Evolutionary conservation across 2,797 vertebrate species (phyloP).

Genomic region (Hozukius guyotensis): DNA sequence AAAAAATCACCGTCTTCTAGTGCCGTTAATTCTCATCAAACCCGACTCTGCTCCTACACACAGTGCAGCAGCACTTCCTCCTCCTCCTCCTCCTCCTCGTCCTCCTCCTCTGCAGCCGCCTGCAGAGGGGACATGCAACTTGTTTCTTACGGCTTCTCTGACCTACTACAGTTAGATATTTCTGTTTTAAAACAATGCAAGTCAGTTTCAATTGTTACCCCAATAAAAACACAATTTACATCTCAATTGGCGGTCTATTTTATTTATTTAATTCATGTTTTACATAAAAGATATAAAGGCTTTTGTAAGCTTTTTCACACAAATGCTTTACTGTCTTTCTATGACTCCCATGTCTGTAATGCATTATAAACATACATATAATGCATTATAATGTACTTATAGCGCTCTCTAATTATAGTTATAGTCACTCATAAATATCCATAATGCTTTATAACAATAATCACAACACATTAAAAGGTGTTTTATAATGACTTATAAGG

Average conservation of each 20-base stretch:
- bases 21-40: conserved; percentile 78
- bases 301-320: neutral
- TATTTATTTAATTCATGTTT: neutral
- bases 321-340: neutral
- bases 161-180: neutral
- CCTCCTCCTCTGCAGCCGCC: neutral
- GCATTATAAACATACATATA: neutral
- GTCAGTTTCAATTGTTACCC: neutral
- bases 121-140: conserved; percentile 12
- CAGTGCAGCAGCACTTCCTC: neutral
- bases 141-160: neutral
- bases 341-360: neutral
- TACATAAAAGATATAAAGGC: neutral
- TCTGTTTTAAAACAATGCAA: neutral
- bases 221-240: neutral
- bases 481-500: neutral
- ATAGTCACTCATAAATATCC: neutral
- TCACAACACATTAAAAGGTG: neutral
- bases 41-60: conserved; percentile 22
- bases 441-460: neutral
- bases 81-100: neutral
- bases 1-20: conserved; percentile 81
- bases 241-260: neutral
- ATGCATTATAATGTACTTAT: neutral
- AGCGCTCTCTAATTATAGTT: neutral